These are phyloP conservation scores for Drosophila rufa DNA, from an alignment of 1,140 invertebrate species.

Conservation along the genomic window DNA sequence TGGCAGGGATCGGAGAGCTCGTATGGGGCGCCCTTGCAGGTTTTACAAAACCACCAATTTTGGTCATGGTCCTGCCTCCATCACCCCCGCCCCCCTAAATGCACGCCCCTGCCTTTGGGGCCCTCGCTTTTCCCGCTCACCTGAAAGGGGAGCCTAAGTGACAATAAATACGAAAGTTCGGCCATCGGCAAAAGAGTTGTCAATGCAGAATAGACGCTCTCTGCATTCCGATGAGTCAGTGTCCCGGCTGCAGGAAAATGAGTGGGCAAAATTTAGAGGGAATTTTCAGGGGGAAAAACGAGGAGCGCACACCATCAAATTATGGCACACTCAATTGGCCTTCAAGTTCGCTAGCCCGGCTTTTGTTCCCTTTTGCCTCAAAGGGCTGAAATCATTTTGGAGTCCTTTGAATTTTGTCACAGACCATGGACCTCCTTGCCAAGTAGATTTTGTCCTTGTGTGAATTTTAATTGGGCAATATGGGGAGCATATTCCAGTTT, in stretches of 20 bases:
- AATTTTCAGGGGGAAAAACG: neutral
- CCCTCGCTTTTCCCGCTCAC: neutral
- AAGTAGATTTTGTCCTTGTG: neutral
- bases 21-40: constrained; percentile 49
- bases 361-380: constrained; percentile 10
- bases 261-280: neutral
- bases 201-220: constrained; percentile 40
- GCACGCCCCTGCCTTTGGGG: constrained; percentile 7
- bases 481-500: neutral
- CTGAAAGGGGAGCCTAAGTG: constrained; percentile 34
- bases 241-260: constrained; percentile 8
- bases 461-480: neutral
- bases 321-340: constrained; percentile 53
- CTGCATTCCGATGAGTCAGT: constrained; percentile 51
- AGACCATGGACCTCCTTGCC: neutral
- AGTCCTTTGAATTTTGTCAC: constrained; percentile 13
- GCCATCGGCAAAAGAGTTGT: constrained; percentile 56
- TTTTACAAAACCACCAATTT: constrained; percentile 82
- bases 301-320: constrained; percentile 17
- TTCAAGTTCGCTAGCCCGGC: constrained; percentile 23
- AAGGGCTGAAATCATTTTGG: constrained; percentile 17
- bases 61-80: constrained; percentile 45
- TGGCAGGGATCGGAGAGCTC: constrained; percentile 33
- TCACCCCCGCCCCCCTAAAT: neutral
- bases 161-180: constrained; percentile 61